These are phyloP conservation scores for Poeciliopsis infans DNA, from an alignment of 2,797 vertebrate genomes.

Conservation along the genomic window DNA sequence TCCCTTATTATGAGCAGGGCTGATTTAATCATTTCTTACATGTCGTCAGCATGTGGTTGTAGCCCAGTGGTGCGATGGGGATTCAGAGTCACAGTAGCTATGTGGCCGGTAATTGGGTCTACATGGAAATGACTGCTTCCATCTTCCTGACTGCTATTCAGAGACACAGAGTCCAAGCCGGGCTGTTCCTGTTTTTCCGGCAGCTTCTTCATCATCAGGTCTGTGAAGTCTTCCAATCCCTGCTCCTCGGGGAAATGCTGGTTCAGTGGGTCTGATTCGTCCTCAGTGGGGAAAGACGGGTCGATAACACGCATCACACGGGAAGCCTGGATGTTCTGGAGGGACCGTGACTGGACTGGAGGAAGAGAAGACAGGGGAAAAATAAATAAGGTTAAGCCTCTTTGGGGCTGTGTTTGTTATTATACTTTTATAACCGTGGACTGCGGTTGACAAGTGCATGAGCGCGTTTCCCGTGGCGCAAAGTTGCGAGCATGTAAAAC, in stretches of 20 bases:
- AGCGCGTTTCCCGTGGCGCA: not conserved
- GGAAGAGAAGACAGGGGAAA: conserved; percentile 53
- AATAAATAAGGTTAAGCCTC: conserved; percentile 18
- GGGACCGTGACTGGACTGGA: conserved; percentile 81
- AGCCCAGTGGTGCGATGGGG: conserved; percentile 60
- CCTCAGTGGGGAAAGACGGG: conserved; percentile 76
- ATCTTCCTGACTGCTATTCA: conserved; percentile 72
- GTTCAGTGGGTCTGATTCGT: conserved; percentile 79
- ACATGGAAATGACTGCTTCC: conserved; percentile 68
- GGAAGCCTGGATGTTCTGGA: conserved; percentile 81
- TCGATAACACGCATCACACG: conserved; percentile 77
- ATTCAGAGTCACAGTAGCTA: conserved; percentile 75
- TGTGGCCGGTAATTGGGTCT: conserved; percentile 81
- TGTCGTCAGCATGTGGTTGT: conserved; percentile 80
- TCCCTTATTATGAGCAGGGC: conserved; percentile 13
- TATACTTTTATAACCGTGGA: conserved; percentile 6
- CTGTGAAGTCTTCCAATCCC: conserved; percentile 59
- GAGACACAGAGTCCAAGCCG: conserved; percentile 52
- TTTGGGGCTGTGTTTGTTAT: conserved; percentile 10
- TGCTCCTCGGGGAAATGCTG: conserved; percentile 56
- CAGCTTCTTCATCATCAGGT: conserved; percentile 74
- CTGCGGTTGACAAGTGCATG: not conserved
- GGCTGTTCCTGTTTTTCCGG: conserved; percentile 45
- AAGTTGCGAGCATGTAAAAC: not conserved
- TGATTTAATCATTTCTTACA: conserved; percentile 61